These are phyloP conservation scores for Champsocephalus gunnari DNA, from an alignment of 2,797 vertebrate species.

Conservation along the genomic window DNA sequence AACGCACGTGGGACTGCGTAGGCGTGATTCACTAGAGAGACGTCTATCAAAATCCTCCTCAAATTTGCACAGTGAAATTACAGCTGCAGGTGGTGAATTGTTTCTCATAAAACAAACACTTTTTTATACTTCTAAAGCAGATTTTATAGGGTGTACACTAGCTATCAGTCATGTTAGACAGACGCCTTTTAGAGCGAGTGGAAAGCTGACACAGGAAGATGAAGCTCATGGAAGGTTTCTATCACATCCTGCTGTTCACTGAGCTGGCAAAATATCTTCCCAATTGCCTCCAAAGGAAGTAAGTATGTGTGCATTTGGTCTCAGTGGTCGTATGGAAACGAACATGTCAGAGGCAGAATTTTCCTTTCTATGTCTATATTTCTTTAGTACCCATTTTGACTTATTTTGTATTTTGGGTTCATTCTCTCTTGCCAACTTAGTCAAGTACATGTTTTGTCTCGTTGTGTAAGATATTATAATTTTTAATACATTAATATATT, in stretches of 20 bases:
- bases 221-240: slow-evolving; percentile 60
- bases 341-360: background rate
- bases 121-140: slow-evolving; percentile 26
- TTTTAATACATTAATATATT: background rate
- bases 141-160: slow-evolving; percentile 21
- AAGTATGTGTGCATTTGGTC: slow-evolving; percentile 19
- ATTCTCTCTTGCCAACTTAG: background rate
- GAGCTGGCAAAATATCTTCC: slow-evolving; percentile 48
- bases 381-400: background rate
- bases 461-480: background rate
- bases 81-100: slow-evolving; percentile 18
- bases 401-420: slow-evolving; percentile 13
- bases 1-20: slow-evolving; percentile 24
- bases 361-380: background rate
- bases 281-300: slow-evolving; percentile 20
- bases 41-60: slow-evolving; percentile 38
- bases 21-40: slow-evolving; percentile 27
- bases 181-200: slow-evolving; percentile 52
- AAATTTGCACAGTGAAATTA: slow-evolving; percentile 35
- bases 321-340: slow-evolving; percentile 25
- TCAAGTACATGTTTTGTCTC: background rate
- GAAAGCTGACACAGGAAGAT: slow-evolving; percentile 58
- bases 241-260: slow-evolving; percentile 55
- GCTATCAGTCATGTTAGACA: slow-evolving; percentile 48
- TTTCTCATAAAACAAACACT: slow-evolving; percentile 31